Base-by-base conservation (phyloP, 2,797 vertebrate genomes). In the Anguilla pacifica region DNA sequence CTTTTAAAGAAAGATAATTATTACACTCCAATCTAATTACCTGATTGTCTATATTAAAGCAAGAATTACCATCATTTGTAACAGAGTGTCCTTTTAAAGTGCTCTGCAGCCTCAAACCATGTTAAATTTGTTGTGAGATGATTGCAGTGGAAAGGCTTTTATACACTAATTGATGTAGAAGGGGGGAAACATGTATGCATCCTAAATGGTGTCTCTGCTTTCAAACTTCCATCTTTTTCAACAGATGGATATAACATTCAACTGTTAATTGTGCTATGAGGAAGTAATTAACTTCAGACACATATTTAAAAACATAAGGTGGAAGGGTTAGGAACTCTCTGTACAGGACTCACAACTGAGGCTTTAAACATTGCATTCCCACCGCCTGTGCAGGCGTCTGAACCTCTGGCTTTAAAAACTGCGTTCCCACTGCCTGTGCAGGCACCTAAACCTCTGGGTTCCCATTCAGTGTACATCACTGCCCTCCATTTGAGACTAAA, bases 61-160 rank as follows among this genome's bases (percentile, higher is more conserved):
- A 89, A 74, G 51, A 74, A 74, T 51, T 53, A 77, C 46, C 70
- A 86, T 86, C 61, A 39, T 46, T 83, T 84, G n/a, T 53, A 57
- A 89, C 43, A 89, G 88, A 74, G 84, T 86, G 59, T 83, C 31
- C 28, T 53, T 89, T 89, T 89, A 89, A 89, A 89, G 88, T 89
- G 88, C 88, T 89, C 74, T 43, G 61, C 67, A 64, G 49, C 61
- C 74, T 84, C 85, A 89, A 31, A 86, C 85, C 85, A 88, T 83
- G 19, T 67, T 86, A 15, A 86, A 77, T 86, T 11, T 51, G 22
- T 51, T 25, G 7, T 51, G 43, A 82, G 79, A 51, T 82, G 79
- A 82, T 82, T 82, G 43, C 79, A 49, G 22, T 51, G 51, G 43
- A 82, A 25, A 51, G 43, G 46, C 51, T 17, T 82, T 22, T 5